Evolutionary conservation across 2,888 invertebrate species (phyloP), one percentile per base, ranked within the genome.

Genomic region (Muscina levida): DNA sequence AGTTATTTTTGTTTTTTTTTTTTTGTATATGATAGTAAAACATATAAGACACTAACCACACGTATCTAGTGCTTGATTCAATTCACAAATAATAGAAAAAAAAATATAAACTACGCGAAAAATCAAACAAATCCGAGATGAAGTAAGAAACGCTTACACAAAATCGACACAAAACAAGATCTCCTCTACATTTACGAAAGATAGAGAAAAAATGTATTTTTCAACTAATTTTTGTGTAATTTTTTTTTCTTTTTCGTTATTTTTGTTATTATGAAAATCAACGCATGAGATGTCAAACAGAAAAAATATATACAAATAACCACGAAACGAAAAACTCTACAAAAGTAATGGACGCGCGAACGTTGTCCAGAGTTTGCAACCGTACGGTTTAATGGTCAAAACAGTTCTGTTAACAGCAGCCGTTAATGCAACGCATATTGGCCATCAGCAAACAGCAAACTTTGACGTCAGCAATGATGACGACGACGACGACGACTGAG

Each of bases 311-410:
- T 48, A 51, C n/a, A n/a, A 71, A 73, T 68, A 59, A 51, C 48
- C 70, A 62, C 56, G 13, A 75, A 66, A 56, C 56, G 59, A 42
- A 71, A n/a, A n/a, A 44, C 42, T 15, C 22, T 13, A 48, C 19
- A 44, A 26, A 39, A 59, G 24, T 15, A n/a, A 17, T 1, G 72
- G 57, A 46, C 2, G 22, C 74, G 72, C 79, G 77, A 80, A 70
- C 82, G 79, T 66, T 59, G 66, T 71, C 72, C 77, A 81, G 79
- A 75, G 68, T 79, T 70, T 75, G 75, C 85, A 84, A 85, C 84
- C 85, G 84, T 77, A 82, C 84, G 83, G 82, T 80, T 85, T 82
- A 83, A 84, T 83, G 84, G 84, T 84, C 85, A 84, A 82, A 83
- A 84, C 85, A 83, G 78, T 85, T 85, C 85, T 85, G 85, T 82